Evolutionary conservation across 2,797 vertebrate genomes (phyloP), one percentile per base, ranked within the genome.

Genomic region (Danio albolineatus): DNA sequence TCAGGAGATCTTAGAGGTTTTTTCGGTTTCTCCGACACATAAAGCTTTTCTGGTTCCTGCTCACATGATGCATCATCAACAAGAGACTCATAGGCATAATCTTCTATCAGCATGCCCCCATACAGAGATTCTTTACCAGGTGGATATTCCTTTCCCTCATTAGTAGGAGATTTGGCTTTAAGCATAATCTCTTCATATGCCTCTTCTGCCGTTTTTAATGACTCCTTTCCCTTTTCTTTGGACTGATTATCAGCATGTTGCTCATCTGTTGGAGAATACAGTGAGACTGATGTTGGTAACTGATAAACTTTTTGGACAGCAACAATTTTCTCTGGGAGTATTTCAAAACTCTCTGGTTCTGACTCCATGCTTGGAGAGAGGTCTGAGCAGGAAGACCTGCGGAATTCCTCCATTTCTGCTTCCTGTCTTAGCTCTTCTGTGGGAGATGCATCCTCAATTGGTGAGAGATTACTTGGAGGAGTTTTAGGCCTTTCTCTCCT

Each of bases 321-420:
- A 88, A 95, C 95, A 84, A 97, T 97, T 90, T 98, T 99, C 87
- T 95, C 93, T 3, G 96, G 95, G 82, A 95, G 94, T 81, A 97
- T 96, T 91, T 98, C 97, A 93, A 98, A 97, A n/a, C 96, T 96
- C 88, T 99, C 98, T 61, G 97, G 94, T 82, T 99, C 97, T 70
- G 98, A 99, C 83, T 99, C 97, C 83, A 99, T 95, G 88, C 97
- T 98, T 44, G 98, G 97, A 78, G 98, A 99, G 88, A 98, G 97
- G 89, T 99, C 97, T 16, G 98, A 99, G 85, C 97, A 99, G 4
- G 98, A 99, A 10, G 97, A 99, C 61, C 97, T 94, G 80, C 97
- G 95, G 48, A 99, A 94, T 88, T 99, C 98, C 84, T 99, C 97
- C 98, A 99, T 99, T 92, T 99, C 98, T 46, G 97, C 97, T 76